A percentile compares a stretch with the other conserved stretches of the same genome.
phyloP scores from a whole-genome alignment of 2,888 invertebrate species.

The Camptogramma bilineatum region DNA sequence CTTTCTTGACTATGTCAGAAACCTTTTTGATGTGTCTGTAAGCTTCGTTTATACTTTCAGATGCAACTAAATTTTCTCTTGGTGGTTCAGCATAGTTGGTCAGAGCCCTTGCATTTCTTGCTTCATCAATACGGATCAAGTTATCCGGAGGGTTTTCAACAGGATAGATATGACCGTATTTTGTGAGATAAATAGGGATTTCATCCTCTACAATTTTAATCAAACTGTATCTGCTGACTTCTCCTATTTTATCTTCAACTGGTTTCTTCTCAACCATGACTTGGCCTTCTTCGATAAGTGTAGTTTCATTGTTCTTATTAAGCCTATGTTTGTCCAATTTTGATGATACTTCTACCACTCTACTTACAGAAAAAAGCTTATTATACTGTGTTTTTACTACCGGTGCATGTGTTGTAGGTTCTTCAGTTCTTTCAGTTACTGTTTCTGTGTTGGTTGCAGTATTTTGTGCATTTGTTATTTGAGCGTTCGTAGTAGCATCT shows the following conservation, averaged over 20 bases:
- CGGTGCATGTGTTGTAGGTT: slow-evolving; percentile 53
- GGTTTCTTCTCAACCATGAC: slow-evolving; percentile 86
- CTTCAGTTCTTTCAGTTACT: slow-evolving; percentile 49
- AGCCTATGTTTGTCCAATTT: slow-evolving; percentile 86
- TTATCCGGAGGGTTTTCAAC: slow-evolving; percentile 81
- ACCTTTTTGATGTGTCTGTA: slow-evolving; percentile 72
- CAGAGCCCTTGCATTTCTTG: slow-evolving; percentile 78
- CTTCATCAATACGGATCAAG: slow-evolving; percentile 80
- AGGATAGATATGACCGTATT: slow-evolving; percentile 78
- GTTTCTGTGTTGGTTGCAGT: slow-evolving; percentile 43
- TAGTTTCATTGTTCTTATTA: slow-evolving; percentile 83
- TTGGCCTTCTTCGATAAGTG: slow-evolving; percentile 80
- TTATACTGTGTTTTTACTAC: slow-evolving; percentile 81
- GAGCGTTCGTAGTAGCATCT: slow-evolving; percentile 52
- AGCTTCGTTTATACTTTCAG: slow-evolving; percentile 81
- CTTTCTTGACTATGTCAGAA: slow-evolving; percentile 42
- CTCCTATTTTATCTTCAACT: slow-evolving; percentile 88
- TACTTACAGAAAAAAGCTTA: slow-evolving; percentile 88
- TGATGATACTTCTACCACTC: slow-evolving; percentile 88
- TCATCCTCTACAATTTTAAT: slow-evolving; percentile 88
- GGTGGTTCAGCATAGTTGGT: slow-evolving; percentile 69
- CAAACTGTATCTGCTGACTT: slow-evolving; percentile 88
- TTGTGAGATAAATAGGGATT: slow-evolving; percentile 81
- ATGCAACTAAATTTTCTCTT: slow-evolving; percentile 78
- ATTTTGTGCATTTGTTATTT: slow-evolving; percentile 52